Evolutionary conservation across 2,797 vertebrate species (phyloP), one percentile per base, ranked within the genome.

Genomic region (Enteromius treurensis): DNA sequence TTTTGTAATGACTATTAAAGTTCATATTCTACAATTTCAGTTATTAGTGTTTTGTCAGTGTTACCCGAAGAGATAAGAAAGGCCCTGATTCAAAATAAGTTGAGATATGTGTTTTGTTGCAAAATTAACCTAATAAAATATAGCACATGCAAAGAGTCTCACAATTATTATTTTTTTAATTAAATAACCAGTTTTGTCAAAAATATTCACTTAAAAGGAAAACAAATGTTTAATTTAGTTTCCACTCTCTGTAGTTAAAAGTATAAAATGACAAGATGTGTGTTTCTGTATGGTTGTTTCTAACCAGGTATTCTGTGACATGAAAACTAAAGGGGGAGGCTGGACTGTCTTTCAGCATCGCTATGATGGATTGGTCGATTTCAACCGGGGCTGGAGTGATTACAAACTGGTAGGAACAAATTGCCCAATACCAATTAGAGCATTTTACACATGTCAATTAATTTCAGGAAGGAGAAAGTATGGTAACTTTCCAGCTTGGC

Each of bases 281-380:
- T 29, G 42, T 77, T 70, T 74, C 62, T 80, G 14, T 70, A 40
- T 79, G 58, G n/a, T 17, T 71, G 29, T 70, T 65, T 62, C 9
- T 81, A 13, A 23, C 9, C 90, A 96, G 96, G 95, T 95, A 23
- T 93, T 94, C 80, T 96, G 96, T 86, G 95, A 97, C 70, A 96
- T 96, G 96, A 92, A 93, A 88, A 96, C 95, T 14, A 90, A 88
- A 55, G 95, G 95, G 5, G 96, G 96, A 0, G 96, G 96, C 0
- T 96, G 96, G 96, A 96, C 95, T 0, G 91, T 96, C 70, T 89
- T 96, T 86, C 96, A 96, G 89, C 94, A 93, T 88, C 93, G 95
- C 2, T 88, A 86, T 32, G 93, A 96, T 0, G 95, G 96, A 62
- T 95, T 94, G 0, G 80, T 95, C 3, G 92, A 95, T 87, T 96